phyloP scores from a whole-genome alignment of 2,888 invertebrate genomes.

The Apodemia zela region DNA sequence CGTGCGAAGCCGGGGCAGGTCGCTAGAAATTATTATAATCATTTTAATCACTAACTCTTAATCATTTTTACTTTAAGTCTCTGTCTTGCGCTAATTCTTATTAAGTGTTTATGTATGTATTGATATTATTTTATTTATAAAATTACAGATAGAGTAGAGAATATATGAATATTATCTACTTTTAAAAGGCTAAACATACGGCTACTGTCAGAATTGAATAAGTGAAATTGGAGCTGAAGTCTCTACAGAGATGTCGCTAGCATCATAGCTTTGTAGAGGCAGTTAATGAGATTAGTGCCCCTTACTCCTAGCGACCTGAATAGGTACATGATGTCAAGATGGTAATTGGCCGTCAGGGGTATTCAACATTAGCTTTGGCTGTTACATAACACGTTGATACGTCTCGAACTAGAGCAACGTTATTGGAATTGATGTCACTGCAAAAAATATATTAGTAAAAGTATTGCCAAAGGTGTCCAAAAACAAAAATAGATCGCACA shows the following conservation, averaged over 20 bases:
- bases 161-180: no score
- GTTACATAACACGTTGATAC: not conserved
- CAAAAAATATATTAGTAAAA: not conserved
- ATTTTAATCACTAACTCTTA: no score
- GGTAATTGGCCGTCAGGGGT: conserved; percentile 29
- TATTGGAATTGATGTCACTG: not conserved
- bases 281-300: conserved; percentile 30
- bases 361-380: conserved; percentile 18
- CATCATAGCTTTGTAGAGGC: conserved; percentile 12
- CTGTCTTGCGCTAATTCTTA: no score
- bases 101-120: no score
- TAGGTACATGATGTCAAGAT: conserved; percentile 26
- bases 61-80: no score
- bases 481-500: no score
- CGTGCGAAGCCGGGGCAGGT: no score
- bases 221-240: not conserved
- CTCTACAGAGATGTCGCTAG: not conserved
- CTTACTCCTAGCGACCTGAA: conserved; percentile 18
- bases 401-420: not conserved
- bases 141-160: no score
- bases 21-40: no score
- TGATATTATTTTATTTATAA: no score
- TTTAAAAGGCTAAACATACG: not conserved
- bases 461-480: no score
- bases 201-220: not conserved